These are phyloP conservation scores for Choreutis nemorana DNA, from an alignment of 2,888 invertebrate species.

Conservation along the genomic window DNA sequence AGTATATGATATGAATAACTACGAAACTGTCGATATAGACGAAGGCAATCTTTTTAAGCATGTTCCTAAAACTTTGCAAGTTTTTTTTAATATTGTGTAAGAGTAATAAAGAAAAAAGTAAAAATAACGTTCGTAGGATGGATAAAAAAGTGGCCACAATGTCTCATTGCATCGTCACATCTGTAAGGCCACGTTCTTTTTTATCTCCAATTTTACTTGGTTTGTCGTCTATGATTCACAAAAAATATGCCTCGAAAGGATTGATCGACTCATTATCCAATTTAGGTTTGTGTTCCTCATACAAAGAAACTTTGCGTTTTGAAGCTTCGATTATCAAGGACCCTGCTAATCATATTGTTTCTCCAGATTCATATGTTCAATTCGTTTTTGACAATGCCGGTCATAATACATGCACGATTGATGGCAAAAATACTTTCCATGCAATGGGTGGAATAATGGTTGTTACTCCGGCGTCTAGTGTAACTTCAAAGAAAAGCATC, in stretches of 20 bases:
- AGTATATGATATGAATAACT: constrained; percentile 16
- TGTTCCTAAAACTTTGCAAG: constrained; percentile 16
- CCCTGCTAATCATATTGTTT: constrained; percentile 9
- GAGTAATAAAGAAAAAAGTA: constrained; percentile 11
- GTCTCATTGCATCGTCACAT: constrained; percentile 14
- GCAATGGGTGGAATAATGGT: constrained; percentile 18
- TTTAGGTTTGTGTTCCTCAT: constrained; percentile 15
- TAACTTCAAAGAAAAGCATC: constrained; percentile 9
- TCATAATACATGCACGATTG: constrained; percentile 17
- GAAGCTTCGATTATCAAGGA: constrained; percentile 16
- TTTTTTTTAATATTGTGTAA: constrained; percentile 14
- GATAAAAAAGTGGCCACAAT: constrained; percentile 11
- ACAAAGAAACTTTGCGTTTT: constrained; percentile 16
- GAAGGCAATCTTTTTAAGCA: constrained; percentile 15
- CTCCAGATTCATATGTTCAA: constrained; percentile 14
- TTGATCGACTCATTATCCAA: constrained; percentile 14
- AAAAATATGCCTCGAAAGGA: constrained; percentile 16
- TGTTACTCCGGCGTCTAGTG: constrained; percentile 13
- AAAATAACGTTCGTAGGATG: constrained; percentile 9
- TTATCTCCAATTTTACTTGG: constrained; percentile 20
- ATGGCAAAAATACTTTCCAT: constrained; percentile 15
- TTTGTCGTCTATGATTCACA: constrained; percentile 16
- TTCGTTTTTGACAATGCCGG: constrained; percentile 24
- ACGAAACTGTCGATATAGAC: constrained; percentile 15
- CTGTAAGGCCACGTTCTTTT: constrained; percentile 21